Evolutionary conservation across 1,140 invertebrate species (phyloP), one percentile per base, ranked within the genome.

Genomic region (Centruroides sculpturatus): DNA sequence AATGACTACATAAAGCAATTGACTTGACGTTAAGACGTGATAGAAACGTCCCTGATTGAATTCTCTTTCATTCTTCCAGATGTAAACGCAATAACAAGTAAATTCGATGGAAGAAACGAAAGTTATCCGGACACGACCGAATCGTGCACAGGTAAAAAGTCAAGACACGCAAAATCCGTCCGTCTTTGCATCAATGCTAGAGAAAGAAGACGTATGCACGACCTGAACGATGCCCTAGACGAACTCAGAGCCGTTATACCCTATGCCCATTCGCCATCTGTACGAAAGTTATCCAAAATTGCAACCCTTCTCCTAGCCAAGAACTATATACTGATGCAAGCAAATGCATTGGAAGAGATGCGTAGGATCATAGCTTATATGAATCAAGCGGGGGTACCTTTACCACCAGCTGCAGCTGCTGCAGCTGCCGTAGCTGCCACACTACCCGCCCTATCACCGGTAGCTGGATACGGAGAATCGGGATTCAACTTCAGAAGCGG

Each of bases 301-400:
- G 95, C 96, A 12, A 99, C 96, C 0, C 77, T 99, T 4, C 77
- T 99, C 0, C 76, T 99, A 55, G 96, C 96, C 54, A 98, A 98
- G 74, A 99, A 99, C 77, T 98, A 95, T 74, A 99, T 99, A 69
- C 81, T 98, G n/a, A 97, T 98, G 93, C 89, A 97, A 74, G 81
- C 72, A 5, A 95, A 93, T 72, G 91, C 91, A 6, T 76, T 96
- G 46, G 91, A 96, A 63, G 92, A 96, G 73, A 76, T 96, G 63
- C 80, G 89, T 69, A 80, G 80, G 34, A 74, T 82, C 57, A 76
- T 82, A 55, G 73, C 75, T 35, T 82, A 80, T 64, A 74, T 82
- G 67, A 79, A 81, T 81, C 84, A 86, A 74, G 71, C 70, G 23
- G 69, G 69, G 10, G 68, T 74, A 56, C 71, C 74, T 11, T 63